A percentile compares a stretch with the other conserved stretches of the same genome.
Conservation (phyloP, 2,113 vertebrate genomes). For the Sylvia atricapilla region DNA sequence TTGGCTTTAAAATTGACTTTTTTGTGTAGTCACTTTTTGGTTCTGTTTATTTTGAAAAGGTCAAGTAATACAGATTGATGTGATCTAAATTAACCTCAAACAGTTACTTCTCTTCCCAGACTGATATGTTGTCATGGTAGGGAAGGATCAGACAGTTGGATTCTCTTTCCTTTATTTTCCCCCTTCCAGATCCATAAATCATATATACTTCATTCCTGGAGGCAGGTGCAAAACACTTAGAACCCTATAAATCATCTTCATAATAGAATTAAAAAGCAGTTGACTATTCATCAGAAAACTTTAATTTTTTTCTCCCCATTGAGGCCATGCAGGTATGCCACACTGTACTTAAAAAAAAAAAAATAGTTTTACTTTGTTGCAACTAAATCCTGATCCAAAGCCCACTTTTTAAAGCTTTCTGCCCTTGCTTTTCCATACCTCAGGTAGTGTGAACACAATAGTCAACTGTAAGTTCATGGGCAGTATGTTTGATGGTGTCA, state of each 20-base stretch:
- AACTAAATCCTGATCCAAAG: not conserved
- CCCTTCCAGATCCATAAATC: not conserved
- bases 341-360: not conserved
- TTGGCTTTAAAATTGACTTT: slow-evolving; percentile 63
- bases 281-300: not conserved
- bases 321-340: not conserved
- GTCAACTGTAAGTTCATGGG: not conserved
- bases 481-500: not conserved
- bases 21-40: slow-evolving; percentile 66
- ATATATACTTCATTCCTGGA: not conserved
- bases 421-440: not conserved
- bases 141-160: not conserved
- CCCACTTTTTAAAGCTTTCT: not conserved
- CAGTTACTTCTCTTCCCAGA: slow-evolving; percentile 45
- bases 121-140: slow-evolving; percentile 3
- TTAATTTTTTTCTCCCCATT: not conserved
- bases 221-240: not conserved
- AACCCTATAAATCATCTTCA: not conserved
- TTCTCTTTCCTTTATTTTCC: not conserved
- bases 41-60: slow-evolving; percentile 70
- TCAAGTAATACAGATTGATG: slow-evolving; percentile 64
- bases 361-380: not conserved
- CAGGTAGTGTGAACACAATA: not conserved
- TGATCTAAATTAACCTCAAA: slow-evolving; percentile 63
- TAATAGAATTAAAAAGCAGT: not conserved